Evolutionary conservation across 2,113 vertebrate genomes (phyloP), one percentile per base, ranked within the genome.

Genomic region (Oceanodroma tethys): DNA sequence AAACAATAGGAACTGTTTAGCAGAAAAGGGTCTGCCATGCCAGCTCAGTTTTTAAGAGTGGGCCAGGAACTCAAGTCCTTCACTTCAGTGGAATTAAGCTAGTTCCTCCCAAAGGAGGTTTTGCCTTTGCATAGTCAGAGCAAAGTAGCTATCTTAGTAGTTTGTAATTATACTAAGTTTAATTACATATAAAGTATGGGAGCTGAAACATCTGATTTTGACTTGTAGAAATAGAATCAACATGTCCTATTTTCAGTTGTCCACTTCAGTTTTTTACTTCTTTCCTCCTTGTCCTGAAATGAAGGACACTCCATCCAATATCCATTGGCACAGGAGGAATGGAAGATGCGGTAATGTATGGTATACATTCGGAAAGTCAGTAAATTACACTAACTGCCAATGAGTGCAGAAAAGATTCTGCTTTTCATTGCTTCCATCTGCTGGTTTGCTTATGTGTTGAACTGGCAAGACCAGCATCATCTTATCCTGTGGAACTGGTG

Each of bases 401-500:
- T 43, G 85, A 96, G 27, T 6, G n/a, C 29, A 88, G 66, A 81
- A 62, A 42, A 65, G 23, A 83, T 74, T 94, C 85, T 94, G 83
- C 91, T 93, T 93, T 95, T 95, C 95, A 68, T 87, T 94, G 82
- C 71, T 95, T 95, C 72, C 88, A 90, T 97, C 79, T 85, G 76
- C 91, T 97, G 94, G 95, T 75, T 96, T 95, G 50, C 89, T 91
- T 94, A 96, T 93, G 65, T 96, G 90, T 86, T 95, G 92, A 94
- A 91, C 67, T 68, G 81, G 47, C 48, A 90, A 76, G 74, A 84
- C 0, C 4, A 94, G 58, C 58, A 88, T 42, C 71, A 84, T 48
- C 25, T 88, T 40, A 59, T 82, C 18, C 30, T 26, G 42, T 86
- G 48, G 32, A 93, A 86, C 5, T 72, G 25, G 30, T 30, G 62